Percentiles rank a stretch among this genome's conserved stretches.
Conservation (phyloP, 2,797 vertebrate genomes). For the Tinamus major region DNA sequence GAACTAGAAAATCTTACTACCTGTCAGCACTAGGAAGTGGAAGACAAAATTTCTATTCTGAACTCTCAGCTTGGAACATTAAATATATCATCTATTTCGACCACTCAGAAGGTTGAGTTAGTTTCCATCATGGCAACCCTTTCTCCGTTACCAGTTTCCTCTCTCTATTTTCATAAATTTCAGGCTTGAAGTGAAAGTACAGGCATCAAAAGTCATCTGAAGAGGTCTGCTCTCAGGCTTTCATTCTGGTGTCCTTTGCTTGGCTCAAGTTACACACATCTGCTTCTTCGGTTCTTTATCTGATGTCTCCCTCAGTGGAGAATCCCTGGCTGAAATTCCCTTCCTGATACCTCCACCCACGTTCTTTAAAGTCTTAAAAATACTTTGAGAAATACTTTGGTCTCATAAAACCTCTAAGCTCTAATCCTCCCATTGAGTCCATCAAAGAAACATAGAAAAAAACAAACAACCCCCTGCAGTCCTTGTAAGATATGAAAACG, state of each 20-base stretch:
- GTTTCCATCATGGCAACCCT: background rate
- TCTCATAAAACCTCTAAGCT: background rate
- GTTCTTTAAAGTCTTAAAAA: slow-evolving; percentile 14
- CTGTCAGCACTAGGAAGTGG: background rate
- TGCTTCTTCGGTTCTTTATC: background rate
- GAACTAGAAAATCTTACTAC: background rate
- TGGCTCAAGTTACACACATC: background rate
- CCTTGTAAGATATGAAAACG: background rate
- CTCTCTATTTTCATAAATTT: background rate
- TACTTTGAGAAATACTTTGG: no score
- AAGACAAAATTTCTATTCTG: background rate
- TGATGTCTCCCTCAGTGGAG: background rate
- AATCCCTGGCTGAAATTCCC: background rate
- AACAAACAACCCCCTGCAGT: background rate
- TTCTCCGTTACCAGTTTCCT: background rate
- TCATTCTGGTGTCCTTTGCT: slow-evolving; percentile 7
- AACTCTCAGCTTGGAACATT: background rate
- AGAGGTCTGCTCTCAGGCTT: background rate
- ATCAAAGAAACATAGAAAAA: slow-evolving; percentile 23
- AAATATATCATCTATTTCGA: background rate
- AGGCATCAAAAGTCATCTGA: background rate
- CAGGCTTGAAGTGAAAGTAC: background rate
- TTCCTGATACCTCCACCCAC: background rate
- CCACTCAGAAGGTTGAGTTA: background rate
- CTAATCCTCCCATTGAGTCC: background rate